Percentiles rank a stretch among this genome's conserved stretches.
Conservation (phyloP, 2,888 invertebrate species). For the Spicauda simplicius region DNA sequence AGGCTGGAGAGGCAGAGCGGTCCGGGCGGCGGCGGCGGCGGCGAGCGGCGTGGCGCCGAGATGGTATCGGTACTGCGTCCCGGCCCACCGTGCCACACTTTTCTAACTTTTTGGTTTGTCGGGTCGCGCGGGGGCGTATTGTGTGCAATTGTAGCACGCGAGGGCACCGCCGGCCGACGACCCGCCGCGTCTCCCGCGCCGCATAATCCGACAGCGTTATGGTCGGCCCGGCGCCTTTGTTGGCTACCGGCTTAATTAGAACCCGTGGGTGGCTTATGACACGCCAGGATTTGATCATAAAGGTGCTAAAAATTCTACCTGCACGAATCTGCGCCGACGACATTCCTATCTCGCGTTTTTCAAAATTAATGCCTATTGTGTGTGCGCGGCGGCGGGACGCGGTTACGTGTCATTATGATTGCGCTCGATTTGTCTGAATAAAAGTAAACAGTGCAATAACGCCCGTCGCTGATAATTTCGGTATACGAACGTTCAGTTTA, state of each 20-base stretch:
- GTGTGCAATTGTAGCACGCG: conserved; percentile 81
- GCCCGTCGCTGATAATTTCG: conserved; percentile 43
- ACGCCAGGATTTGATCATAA: conserved; percentile 82
- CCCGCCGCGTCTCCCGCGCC: conserved; percentile 62
- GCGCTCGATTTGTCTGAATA: conserved; percentile 25
- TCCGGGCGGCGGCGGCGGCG: conserved; percentile 52
- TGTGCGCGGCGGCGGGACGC: conserved; percentile 38
- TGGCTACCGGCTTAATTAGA: conserved; percentile 81
- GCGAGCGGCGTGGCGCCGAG: conserved; percentile 63
- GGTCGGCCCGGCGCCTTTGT: conserved; percentile 78
- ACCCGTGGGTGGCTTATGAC: conserved; percentile 82
- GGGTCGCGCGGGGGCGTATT: conserved; percentile 76
- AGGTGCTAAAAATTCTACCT: conserved; percentile 83
- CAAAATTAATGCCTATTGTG: conserved; percentile 81
- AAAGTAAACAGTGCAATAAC: conserved; percentile 31
- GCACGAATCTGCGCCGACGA: conserved; percentile 67
- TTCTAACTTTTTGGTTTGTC: conserved; percentile 80
- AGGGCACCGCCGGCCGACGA: conserved; percentile 78
- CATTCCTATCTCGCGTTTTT: conserved; percentile 78
- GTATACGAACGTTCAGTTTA: conserved; percentile 55
- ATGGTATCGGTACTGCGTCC: conserved; percentile 47
- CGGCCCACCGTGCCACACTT: conserved; percentile 66
- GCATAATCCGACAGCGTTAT: conserved; percentile 81
- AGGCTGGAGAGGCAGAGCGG: conserved; percentile 45
- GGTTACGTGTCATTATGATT: conserved; percentile 27